Conservation (phyloP, 2,888 invertebrate genomes). For the Criorhina ranunculi region DNA sequence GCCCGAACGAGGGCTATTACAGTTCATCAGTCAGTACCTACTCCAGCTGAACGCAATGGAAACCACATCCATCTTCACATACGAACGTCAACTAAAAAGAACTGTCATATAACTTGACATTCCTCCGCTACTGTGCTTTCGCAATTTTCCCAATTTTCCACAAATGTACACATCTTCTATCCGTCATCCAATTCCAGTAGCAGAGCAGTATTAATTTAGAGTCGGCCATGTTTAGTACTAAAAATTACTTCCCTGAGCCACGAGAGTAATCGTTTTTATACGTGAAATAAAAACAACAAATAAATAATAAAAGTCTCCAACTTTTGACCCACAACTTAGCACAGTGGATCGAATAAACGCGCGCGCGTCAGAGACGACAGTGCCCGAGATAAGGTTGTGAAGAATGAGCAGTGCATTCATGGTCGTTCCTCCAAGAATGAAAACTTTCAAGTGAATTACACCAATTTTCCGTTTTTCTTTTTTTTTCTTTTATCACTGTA, state of each 20-base stretch:
- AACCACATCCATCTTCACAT: constrained; percentile 25
- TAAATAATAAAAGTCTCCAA: not conserved
- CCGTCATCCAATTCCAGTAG: constrained; percentile 28
- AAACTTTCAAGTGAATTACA: constrained; percentile 28
- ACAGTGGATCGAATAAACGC: not conserved
- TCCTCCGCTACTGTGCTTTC: constrained; percentile 1
- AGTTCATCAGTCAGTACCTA: too few relatives aligned
- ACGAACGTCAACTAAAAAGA: not conserved
- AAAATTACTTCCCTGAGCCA: not conserved
- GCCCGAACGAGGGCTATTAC: too few relatives aligned
- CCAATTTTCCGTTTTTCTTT: constrained; percentile 34
- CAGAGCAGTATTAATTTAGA: constrained; percentile 36
- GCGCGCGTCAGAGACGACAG: constrained; percentile 6
- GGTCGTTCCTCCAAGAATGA: constrained; percentile 4
- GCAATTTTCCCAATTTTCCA: constrained; percentile 40
- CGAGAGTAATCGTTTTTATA: not conserved
- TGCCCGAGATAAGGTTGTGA: not conserved
- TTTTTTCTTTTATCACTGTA: constrained; percentile 42
- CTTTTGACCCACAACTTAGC: not conserved
- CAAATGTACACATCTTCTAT: constrained; percentile 27
- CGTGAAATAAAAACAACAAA: constrained; percentile 2
- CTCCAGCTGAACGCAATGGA: too few relatives aligned
- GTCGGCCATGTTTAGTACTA: constrained; percentile 56
- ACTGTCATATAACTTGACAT: constrained; percentile 33
- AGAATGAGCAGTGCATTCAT: constrained; percentile 22